A percentile compares a stretch with the other conserved stretches of the same genome.
Conservation (phyloP, 2,797 vertebrate genomes). For the Trematomus bernacchii region DNA sequence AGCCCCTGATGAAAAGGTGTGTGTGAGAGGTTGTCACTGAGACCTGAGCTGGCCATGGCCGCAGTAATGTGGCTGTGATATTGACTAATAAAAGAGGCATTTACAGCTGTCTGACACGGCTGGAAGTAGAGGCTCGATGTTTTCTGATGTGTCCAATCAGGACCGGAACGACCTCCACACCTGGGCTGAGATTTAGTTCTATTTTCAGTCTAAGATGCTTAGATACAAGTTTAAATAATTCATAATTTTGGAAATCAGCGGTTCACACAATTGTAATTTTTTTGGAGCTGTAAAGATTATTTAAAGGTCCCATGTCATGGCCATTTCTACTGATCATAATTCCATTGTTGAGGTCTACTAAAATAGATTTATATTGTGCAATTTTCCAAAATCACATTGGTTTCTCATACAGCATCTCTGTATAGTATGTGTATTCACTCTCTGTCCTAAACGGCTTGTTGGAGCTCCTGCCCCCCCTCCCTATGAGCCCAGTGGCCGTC, state of each 20-base stretch:
- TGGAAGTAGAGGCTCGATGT: constrained; percentile 43
- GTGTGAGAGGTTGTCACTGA: constrained; percentile 72
- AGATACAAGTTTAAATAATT: background rate
- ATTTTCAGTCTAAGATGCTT: background rate
- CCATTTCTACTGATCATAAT: too few relatives aligned
- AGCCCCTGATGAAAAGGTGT: constrained; percentile 80
- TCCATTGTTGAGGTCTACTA: too few relatives aligned
- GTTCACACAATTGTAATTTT: background rate
- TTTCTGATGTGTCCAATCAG: constrained; percentile 6
- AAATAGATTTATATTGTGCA: too few relatives aligned
- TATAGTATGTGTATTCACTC: too few relatives aligned
- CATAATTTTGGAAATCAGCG: background rate
- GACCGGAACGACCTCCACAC: constrained; percentile 1
- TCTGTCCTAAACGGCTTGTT: too few relatives aligned
- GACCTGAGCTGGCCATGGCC: constrained; percentile 38
- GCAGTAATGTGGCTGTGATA: constrained; percentile 60
- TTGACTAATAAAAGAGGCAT: constrained; percentile 70
- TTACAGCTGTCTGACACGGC: constrained; percentile 66
- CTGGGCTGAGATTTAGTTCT: background rate
- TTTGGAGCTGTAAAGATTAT: background rate
- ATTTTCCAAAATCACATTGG: too few relatives aligned
- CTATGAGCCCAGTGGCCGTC: too few relatives aligned
- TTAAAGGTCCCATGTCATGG: too few relatives aligned
- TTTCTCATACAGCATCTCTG: too few relatives aligned
- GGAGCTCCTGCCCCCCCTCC: too few relatives aligned